Base-by-base conservation (phyloP, 2,113 vertebrate genomes). In the Sceloporus tristichus region DNA sequence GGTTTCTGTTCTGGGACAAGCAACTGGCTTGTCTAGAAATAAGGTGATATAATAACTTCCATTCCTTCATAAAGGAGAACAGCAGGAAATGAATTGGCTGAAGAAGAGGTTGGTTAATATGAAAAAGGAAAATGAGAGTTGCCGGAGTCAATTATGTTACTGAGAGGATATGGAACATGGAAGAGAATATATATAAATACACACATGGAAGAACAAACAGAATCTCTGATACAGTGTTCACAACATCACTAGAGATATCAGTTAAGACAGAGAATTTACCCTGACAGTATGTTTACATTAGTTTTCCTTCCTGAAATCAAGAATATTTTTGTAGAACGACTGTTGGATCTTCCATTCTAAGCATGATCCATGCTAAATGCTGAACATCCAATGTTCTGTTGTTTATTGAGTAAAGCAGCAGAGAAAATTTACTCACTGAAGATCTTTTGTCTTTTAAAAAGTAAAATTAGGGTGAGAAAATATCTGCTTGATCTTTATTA, bases 281-380 rank as follows among this genome's bases (percentile, higher is more conserved):
- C 27, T 59, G 54, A 65, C 1, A 53, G 21, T 85, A 85, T 73
- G 10, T 79, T 91, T 59, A 65, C 27, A 90, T 91, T 88, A 42
- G 56, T 78, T 91, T 89, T 87, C 89, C 86, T 77, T 84, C 65
- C 54, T 91, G 92, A 86, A 84, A 84, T 71, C 84, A 80, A 91
- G 34, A 68, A 70, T 56, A 90, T 62, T 90, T 88, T 90, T 79
- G n/a, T 90, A 88, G 84, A 53, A 84, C 19, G 79, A 79, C 75
- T 81, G 85, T 65, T 10, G 19, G 78, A 85, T 74, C 21, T 89
- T 81, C 59, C 77, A 92, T 62, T 71, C 84, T 86, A 93, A 80
- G 83, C 70, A 75, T 84, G 62, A 86, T 84, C 84, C 62, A 86
- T 80, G 88, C 82, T 92, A 94, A 94, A 86, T 92, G 92, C 90